Conservation (phyloP, 2,113 vertebrate species). For the Forbesichthys papilliferus region DNA sequence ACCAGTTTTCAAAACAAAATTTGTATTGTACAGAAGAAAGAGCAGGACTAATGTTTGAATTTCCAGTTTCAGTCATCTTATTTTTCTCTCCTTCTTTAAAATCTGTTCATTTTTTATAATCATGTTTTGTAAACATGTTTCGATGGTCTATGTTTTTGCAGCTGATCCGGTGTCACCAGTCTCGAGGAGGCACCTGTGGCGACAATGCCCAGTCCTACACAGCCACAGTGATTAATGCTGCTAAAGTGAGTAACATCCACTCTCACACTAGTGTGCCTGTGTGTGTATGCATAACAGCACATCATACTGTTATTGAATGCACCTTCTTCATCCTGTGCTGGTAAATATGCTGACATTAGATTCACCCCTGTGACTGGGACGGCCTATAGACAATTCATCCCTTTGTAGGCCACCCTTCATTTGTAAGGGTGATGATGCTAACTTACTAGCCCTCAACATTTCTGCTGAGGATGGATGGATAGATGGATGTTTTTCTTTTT, state of each 20-base stretch:
- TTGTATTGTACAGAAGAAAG: slow-evolving; percentile 12
- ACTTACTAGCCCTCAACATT: neutral
- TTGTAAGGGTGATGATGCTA: slow-evolving; percentile 8
- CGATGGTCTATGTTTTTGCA: slow-evolving; percentile 58
- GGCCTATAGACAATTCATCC: slow-evolving; percentile 67
- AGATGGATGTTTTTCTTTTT: too few relatives aligned
- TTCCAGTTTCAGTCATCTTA: slow-evolving; percentile 1
- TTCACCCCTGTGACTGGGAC: slow-evolving; percentile 54
- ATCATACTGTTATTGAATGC: slow-evolving; percentile 14
- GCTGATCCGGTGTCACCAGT: slow-evolving; percentile 98
- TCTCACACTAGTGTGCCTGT: neutral
- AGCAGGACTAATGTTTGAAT: slow-evolving; percentile 6
- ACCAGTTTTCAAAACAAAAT: slow-evolving; percentile 34
- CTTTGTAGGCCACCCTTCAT: too few relatives aligned
- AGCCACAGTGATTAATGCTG: slow-evolving; percentile 97
- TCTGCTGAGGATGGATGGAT: too few relatives aligned
- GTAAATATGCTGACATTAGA: slow-evolving; percentile 58
- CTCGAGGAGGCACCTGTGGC: slow-evolving; percentile 95
- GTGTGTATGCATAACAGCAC: slow-evolving; percentile 4
- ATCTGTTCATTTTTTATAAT: neutral
- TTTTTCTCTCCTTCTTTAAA: neutral
- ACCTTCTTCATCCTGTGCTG: slow-evolving; percentile 42
- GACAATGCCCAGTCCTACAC: slow-evolving; percentile 98
- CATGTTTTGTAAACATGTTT: slow-evolving; percentile 10
- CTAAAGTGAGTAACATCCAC: slow-evolving; percentile 85